Conservation (phyloP, 2,888 invertebrate genomes). For the Nomada fucata region DNA sequence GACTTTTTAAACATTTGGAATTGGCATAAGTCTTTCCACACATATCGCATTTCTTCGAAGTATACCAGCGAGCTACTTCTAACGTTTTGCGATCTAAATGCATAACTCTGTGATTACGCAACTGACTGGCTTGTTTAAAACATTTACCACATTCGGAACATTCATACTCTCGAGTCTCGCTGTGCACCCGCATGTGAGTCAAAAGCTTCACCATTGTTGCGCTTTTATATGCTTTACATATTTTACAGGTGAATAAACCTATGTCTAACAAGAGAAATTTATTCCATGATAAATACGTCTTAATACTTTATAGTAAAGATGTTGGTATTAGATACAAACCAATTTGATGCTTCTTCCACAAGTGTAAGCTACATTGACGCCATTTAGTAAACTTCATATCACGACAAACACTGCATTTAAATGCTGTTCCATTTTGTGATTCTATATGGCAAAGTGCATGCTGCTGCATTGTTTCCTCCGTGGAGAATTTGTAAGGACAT, state of each 20-base stretch:
- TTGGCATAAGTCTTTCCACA: conserved; percentile 89
- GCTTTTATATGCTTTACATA: conserved; percentile 86
- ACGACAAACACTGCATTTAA: conserved; percentile 86
- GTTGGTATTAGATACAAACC: conserved; percentile 64
- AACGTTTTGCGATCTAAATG: conserved; percentile 84
- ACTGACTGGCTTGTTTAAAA: conserved; percentile 87
- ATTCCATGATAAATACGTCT: not conserved
- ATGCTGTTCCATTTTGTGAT: conserved; percentile 80
- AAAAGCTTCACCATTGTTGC: conserved; percentile 86
- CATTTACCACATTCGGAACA: conserved; percentile 86
- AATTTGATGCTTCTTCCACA: conserved; percentile 89
- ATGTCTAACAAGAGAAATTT: conserved; percentile 81
- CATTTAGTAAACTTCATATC: conserved; percentile 86
- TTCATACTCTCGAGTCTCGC: conserved; percentile 84
- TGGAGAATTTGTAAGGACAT: conserved; percentile 86
- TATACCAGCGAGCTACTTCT: conserved; percentile 85
- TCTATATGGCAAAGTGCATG: conserved; percentile 86
- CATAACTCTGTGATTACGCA: conserved; percentile 87
- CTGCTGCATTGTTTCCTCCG: conserved; percentile 81
- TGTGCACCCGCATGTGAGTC: conserved; percentile 88
- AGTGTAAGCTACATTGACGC: conserved; percentile 88
- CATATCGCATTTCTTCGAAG: conserved; percentile 88
- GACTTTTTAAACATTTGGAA: conserved; percentile 88
- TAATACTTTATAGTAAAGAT: not conserved
- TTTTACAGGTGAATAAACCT: conserved; percentile 86